A percentile compares a stretch with the other conserved stretches of the same genome.
Conservation (phyloP, 1,140 invertebrate species). For the Calycopis cecrops region DNA sequence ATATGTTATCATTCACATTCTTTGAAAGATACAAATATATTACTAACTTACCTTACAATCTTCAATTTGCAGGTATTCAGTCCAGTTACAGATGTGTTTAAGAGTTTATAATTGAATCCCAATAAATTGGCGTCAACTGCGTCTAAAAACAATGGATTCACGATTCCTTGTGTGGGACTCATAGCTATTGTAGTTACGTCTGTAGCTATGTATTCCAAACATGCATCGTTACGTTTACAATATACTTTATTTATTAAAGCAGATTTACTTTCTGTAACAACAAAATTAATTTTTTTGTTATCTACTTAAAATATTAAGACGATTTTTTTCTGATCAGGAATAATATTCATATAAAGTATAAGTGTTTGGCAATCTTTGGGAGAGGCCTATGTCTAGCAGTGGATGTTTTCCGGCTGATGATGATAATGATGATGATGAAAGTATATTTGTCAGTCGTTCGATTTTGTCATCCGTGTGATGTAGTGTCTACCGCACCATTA, state of each 20-base stretch:
- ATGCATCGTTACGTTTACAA: neutral
- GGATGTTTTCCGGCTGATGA: too few relatives aligned
- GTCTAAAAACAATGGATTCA: constrained; percentile 2
- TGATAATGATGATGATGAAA: too few relatives aligned
- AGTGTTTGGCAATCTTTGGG: too few relatives aligned
- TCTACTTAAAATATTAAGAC: too few relatives aligned
- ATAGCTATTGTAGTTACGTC: neutral
- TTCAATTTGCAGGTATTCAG: constrained; percentile 12
- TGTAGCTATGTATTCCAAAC: neutral
- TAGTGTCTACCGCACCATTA: too few relatives aligned
- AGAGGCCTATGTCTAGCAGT: too few relatives aligned
- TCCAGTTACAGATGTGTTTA: constrained; percentile 11
- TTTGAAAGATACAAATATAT: too few relatives aligned
- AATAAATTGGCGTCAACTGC: constrained; percentile 5
- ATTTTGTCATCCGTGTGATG: too few relatives aligned
- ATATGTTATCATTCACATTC: neutral
- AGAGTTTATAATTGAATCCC: constrained; percentile 13
- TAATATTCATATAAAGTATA: too few relatives aligned
- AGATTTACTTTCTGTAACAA: neutral
- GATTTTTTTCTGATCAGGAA: too few relatives aligned
- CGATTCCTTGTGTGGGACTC: neutral
- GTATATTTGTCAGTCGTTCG: too few relatives aligned
- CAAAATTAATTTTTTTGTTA: too few relatives aligned
- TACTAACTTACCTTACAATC: constrained; percentile 8
- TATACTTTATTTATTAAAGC: neutral